phyloP scores from a whole-genome alignment of 2,888 invertebrate genomes.

The Polymixis flavicincta region DNA sequence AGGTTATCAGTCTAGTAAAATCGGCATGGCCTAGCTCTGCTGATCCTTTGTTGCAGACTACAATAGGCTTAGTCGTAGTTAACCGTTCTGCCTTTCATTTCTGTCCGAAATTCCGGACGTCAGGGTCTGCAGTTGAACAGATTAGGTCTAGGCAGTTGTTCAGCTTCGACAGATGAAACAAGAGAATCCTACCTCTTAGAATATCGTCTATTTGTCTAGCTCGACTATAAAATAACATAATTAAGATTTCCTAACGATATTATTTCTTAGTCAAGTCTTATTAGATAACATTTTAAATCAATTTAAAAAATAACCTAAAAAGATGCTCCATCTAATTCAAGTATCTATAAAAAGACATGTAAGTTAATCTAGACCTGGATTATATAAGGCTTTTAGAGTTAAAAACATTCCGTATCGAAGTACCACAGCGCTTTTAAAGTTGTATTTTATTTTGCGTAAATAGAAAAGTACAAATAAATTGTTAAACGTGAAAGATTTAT shows the following conservation, averaged over 20 bases:
- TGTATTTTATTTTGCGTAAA: background rate
- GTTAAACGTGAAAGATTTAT: background rate
- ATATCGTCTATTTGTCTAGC: background rate
- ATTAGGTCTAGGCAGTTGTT: constrained; percentile 18
- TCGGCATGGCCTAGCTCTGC: background rate
- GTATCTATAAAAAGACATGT: no score
- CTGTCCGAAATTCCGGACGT: background rate
- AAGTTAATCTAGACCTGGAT: background rate
- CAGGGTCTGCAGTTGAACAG: background rate
- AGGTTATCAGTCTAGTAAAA: background rate
- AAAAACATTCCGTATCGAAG: background rate
- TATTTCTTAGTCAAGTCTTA: no score
- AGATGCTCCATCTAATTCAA: background rate
- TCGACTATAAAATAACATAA: background rate
- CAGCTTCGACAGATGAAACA: background rate
- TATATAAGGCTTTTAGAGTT: background rate
- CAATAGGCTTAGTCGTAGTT: background rate
- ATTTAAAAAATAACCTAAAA: background rate
- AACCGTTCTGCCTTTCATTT: background rate
- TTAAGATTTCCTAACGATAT: no score
- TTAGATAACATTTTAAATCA: background rate
- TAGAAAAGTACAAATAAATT: background rate
- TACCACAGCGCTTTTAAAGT: background rate
- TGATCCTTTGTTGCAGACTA: background rate
- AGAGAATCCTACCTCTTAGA: background rate